Conservation (phyloP, 2,113 vertebrate species). For the Hypomesus transpacificus region DNA sequence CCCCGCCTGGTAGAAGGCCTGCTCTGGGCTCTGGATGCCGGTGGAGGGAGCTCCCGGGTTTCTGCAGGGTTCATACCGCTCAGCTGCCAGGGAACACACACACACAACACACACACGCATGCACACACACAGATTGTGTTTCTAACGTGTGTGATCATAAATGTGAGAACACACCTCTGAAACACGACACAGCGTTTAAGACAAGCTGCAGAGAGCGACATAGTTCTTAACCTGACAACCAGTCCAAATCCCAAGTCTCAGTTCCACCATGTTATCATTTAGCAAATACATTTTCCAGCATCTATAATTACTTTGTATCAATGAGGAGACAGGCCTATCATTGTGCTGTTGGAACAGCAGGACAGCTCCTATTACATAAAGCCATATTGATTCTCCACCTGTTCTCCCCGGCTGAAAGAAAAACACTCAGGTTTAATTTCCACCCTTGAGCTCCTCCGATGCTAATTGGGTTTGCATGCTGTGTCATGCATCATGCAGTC, state of each 20-base stretch:
- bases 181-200: neutral
- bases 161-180: neutral
- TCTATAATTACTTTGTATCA: neutral
- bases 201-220: neutral
- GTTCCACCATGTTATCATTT: neutral
- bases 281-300: neutral
- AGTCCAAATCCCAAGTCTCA: neutral
- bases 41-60: slow-evolving; percentile 85
- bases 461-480: neutral
- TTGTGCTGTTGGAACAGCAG: neutral
- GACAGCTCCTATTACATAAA: neutral
- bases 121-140: neutral
- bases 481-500: neutral
- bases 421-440: neutral
- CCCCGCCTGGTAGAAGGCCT: slow-evolving; percentile 84
- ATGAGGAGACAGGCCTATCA: neutral
- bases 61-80: slow-evolving; percentile 88
- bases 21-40: slow-evolving; percentile 82
- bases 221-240: neutral
- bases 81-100: slow-evolving; percentile 65
- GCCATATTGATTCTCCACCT: slow-evolving; percentile 3
- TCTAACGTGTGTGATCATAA: neutral
- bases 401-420: neutral
- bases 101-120: neutral
- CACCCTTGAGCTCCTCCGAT: neutral